Percentiles rank a stretch among this genome's conserved stretches.
These are phyloP conservation scores for Trichonephila clavata DNA, from an alignment of 1,140 invertebrate species.

Conservation along the genomic window DNA sequence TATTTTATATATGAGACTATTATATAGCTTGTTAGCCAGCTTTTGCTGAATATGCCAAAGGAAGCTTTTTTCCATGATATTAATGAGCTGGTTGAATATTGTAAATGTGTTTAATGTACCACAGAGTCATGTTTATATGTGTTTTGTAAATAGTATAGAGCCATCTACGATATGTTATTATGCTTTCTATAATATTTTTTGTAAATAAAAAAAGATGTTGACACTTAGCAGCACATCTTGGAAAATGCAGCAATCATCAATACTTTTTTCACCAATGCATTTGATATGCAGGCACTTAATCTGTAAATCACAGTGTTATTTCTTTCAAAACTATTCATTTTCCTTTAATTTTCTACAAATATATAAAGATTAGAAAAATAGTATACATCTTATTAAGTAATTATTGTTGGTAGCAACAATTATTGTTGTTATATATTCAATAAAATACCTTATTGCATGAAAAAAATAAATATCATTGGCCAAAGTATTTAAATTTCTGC, in stretches of 20 bases:
- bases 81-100: slow-evolving; percentile 43
- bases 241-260: background rate
- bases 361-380: background rate
- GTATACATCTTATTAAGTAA: no score
- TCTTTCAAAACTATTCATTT: background rate
- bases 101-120: slow-evolving; percentile 45
- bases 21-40: slow-evolving; percentile 65
- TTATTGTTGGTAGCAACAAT: no score
- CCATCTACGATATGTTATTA: slow-evolving; percentile 31
- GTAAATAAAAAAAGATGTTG: background rate
- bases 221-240: background rate
- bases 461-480: no score
- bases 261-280: background rate
- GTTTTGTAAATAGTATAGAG: slow-evolving; percentile 55
- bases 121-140: slow-evolving; percentile 22
- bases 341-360: background rate
- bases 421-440: no score
- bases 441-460: no score
- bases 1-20: slow-evolving; percentile 66
- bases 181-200: slow-evolving; percentile 24
- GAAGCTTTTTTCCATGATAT: slow-evolving; percentile 65
- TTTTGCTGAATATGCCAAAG: slow-evolving; percentile 73
- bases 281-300: background rate
- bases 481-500: no score
- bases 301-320: background rate